Evolutionary conservation across 2,888 invertebrate species (phyloP), one percentile per base, ranked within the genome.

Genomic region (Cylloceria caligata): DNA sequence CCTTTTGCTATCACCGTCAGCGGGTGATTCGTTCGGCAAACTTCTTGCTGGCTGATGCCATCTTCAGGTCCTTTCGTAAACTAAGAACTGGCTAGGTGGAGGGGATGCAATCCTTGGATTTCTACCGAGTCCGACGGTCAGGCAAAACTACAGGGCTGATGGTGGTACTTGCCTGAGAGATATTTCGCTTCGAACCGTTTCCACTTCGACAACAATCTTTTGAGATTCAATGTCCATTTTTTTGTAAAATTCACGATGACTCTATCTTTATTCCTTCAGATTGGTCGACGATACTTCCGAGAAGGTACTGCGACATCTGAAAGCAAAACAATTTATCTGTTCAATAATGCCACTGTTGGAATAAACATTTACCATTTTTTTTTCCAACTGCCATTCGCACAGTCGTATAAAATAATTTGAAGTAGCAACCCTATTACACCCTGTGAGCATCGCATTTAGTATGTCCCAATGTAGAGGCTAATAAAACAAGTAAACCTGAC

Each of bases 21-120:
- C 47, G 27, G 30, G 45, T 34, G 68, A 76, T 34, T 68, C 55
- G 69, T 16, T 13, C 42, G 52, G 36, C 13, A 85, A 81, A 77
- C 78, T 75, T 65, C 87, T 89, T 84, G 89, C 82, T 75, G 73
- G 85, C 85, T 89, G 89, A 88, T 89, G 89, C 89, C 89, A 85
- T 84, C 86, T 86, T 60, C 77, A 80, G 86, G 81, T 77, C 36
- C 71, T 80, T 81, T 72, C 57, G 74, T 60, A 55, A 86, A 86
- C 81, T 76, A 24, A 11, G 36, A 73, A 30, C 42, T 3, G 65
- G 11, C 52, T 19, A 7, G 30, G 67, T 80, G 76, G 77, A 49
- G 71, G 81, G 83, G 75, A 79, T 81, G 62, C 65, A 72, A 78
- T 67, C 78, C 76, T 62, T 27, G 39, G 69, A 60, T 60, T 45